Conservation (phyloP, 2,113 vertebrate genomes). For the Xenus cinereus region DNA sequence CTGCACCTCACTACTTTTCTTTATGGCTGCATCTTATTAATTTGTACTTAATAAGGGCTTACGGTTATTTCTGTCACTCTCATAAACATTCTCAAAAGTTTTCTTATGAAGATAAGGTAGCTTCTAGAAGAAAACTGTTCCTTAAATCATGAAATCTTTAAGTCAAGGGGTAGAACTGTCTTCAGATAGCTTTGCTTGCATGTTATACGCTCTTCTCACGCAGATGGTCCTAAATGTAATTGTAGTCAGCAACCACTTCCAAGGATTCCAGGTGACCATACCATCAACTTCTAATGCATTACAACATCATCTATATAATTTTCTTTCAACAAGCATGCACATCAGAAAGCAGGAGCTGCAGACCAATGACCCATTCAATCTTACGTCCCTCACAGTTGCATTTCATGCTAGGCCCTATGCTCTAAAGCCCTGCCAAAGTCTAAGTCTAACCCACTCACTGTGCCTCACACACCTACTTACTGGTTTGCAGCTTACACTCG, state of each 20-base stretch:
- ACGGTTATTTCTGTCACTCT: not conserved
- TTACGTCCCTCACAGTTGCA: accelerated
- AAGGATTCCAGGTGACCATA: not conserved
- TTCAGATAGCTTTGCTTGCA: not conserved
- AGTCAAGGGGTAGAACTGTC: not conserved
- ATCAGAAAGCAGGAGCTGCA: not conserved
- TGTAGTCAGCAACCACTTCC: not conserved
- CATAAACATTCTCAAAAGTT: not conserved
- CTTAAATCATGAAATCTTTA: not conserved
- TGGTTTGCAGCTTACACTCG: not conserved
- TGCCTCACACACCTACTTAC: not conserved
- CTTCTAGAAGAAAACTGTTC: not conserved
- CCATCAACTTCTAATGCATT: not conserved
- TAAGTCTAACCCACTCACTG: not conserved
- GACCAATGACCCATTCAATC: not conserved
- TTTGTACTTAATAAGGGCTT: not conserved
- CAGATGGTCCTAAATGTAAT: not conserved
- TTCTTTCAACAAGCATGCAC: accelerated
- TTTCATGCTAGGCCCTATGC: not conserved
- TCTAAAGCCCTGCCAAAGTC: not conserved
- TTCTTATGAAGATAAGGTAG: not conserved
- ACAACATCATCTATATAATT: not conserved
- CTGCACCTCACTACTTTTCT: not conserved
- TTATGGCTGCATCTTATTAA: not conserved
- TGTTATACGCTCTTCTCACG: too few species aligned